Evolutionary conservation across 2,888 invertebrate species (phyloP).

Genomic region (Neoitamus cyanurus): DNA sequence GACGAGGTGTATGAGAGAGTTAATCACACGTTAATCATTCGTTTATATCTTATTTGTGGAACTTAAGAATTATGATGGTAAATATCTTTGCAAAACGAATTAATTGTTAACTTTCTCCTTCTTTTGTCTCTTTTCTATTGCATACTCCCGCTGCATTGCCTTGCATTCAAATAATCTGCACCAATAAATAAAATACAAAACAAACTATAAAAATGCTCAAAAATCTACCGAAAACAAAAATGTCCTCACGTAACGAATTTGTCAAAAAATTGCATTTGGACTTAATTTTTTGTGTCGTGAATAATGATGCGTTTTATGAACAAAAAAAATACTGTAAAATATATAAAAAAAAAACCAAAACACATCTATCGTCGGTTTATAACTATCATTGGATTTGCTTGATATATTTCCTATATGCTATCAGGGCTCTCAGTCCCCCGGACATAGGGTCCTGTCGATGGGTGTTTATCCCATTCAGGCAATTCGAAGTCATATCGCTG

Average conservation of each 20-base stretch:
- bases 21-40: not conserved
- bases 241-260: not conserved
- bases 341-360: not conserved
- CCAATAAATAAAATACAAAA: not conserved
- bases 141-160: constrained; percentile 36
- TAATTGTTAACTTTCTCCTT: constrained; percentile 22
- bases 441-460: constrained; percentile 90
- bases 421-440: constrained; percentile 91
- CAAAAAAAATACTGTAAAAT: not conserved
- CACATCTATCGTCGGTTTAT: not conserved
- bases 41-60: not conserved
- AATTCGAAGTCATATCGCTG: constrained; percentile 87
- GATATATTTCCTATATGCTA: constrained; percentile 22
- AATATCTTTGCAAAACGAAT: constrained; percentile 1
- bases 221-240: constrained; percentile 22
- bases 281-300: not conserved
- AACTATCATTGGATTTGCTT: constrained; percentile 15
- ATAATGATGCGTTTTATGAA: not conserved
- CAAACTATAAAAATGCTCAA: not conserved
- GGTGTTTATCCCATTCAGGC: constrained; percentile 91
- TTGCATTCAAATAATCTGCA: constrained; percentile 18
- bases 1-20: not conserved
- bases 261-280: not conserved
- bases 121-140: constrained; percentile 42
- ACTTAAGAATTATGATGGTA: not conserved